Evolutionary conservation across 2,888 invertebrate genomes (phyloP).

Genomic region (Clostera curtula): DNA sequence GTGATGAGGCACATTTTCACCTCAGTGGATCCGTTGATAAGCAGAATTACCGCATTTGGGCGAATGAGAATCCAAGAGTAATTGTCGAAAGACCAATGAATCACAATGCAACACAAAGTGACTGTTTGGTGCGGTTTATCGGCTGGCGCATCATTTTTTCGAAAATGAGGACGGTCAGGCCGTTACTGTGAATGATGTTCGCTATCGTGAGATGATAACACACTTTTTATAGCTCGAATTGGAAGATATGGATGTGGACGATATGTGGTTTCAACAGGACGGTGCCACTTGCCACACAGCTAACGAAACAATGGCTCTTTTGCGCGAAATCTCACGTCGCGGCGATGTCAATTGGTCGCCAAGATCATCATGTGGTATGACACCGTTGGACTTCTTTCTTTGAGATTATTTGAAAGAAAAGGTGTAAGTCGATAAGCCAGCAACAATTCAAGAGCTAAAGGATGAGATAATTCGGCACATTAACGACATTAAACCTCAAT

Average conservation of each 20-base stretch:
- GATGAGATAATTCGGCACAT: too few relatives aligned
- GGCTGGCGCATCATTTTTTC: too few relatives aligned
- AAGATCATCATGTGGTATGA: too few relatives aligned
- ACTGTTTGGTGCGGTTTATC: slow-evolving; percentile 23
- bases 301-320: slow-evolving; percentile 7
- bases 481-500: too few relatives aligned
- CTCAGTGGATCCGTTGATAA: slow-evolving; percentile 27
- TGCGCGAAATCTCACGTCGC: slow-evolving; percentile 7
- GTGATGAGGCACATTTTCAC: too few relatives aligned
- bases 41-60: slow-evolving; percentile 9
- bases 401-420: too few relatives aligned
- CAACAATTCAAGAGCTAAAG: too few relatives aligned
- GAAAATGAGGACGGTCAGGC: slow-evolving; percentile 18
- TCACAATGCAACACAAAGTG: slow-evolving; percentile 8
- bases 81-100: slow-evolving; percentile 7
- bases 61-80: slow-evolving; percentile 5
- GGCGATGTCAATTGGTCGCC: slow-evolving; percentile 12
- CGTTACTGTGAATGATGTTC: neutral
- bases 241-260: slow-evolving; percentile 7
- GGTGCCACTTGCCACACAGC: slow-evolving; percentile 14
- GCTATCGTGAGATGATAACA: neutral
- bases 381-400: too few relatives aligned
- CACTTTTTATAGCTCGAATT: neutral
- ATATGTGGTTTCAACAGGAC: slow-evolving; percentile 19
- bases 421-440: too few relatives aligned